These are phyloP conservation scores for Pseudorasbora parva DNA, from an alignment of 2,113 vertebrate species.

Conservation along the genomic window DNA sequence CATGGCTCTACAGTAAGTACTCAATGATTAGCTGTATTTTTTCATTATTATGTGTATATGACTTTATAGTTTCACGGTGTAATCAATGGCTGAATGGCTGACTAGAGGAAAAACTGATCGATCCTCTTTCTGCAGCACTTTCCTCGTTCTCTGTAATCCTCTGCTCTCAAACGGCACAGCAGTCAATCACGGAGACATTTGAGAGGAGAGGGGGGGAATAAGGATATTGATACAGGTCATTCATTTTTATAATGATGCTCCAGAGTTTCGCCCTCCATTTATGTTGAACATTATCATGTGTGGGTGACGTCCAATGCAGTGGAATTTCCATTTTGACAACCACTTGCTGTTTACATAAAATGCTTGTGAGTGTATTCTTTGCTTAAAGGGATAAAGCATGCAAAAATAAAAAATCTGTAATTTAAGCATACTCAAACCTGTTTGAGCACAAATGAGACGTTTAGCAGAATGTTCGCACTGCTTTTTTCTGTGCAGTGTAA, in stretches of 20 bases:
- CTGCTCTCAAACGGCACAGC: not conserved
- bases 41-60: conserved; percentile 7
- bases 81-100: conserved; percentile 5
- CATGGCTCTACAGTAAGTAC: not conserved
- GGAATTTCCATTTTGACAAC: not conserved
- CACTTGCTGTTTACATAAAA: not conserved
- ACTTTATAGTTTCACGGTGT: not conserved
- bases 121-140: conserved; percentile 42
- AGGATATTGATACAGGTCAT: conserved; percentile 2
- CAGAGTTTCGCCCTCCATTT: not conserved
- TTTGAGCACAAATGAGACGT: not conserved
- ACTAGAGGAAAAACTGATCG: conserved; percentile 1
- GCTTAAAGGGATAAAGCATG: not conserved
- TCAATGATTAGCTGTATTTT: not conserved
- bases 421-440: not conserved
- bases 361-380: not conserved
- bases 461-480: not conserved
- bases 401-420: not conserved
- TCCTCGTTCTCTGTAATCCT: conserved; percentile 21
- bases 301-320: not conserved
- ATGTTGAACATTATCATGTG: not conserved
- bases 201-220: not conserved
- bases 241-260: conserved; percentile 6
- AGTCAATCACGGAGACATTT: conserved; percentile 16
- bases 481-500: not conserved